Base-by-base conservation (phyloP, 2,113 vertebrate genomes). In the Scomber scombrus region DNA sequence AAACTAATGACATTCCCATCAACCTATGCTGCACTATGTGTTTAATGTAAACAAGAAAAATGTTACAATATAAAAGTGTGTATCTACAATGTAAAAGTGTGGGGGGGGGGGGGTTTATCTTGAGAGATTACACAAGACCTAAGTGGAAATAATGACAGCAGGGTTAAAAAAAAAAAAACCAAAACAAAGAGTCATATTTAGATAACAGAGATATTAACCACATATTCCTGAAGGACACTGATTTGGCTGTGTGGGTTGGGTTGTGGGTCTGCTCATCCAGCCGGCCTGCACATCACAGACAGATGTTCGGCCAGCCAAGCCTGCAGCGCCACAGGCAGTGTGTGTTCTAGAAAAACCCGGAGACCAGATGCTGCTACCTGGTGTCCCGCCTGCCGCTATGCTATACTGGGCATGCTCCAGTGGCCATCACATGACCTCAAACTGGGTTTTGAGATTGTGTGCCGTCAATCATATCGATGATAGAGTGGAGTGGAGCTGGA, bases 281-380 rank as follows among this genome's bases (percentile, higher is more conserved):
- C 89, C 85, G 80, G 88, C 85, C 87, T 75, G 80, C 86, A 79
- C 85, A 88, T 85, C 82, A 43, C 85, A 85, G 87, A 93, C 94
- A 95, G 93, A 95, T 95, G 94, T 94, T 94, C 57, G 83, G 84
- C 90, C 88, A 91, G 90, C 79, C 86, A 81, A 89, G 92, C 91
- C 90, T 89, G 88, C 86, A 86, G 85, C 67, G 90, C 94, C 93
- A 93, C 91, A 88, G 93, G 95, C 94, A 84, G 81, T 77, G 90
- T 86, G 86, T 90, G 93, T 86, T 93, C 93, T 87, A 91, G 93
- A 95, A 95, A 94, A 93, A 91, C 75, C 80, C 77, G 49, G 52
- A 65, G 88, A 93, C 84, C 95, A 95, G 95, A 94, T 95, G 94
- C 91, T 75, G 71, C 90, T 92, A 94, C 94, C 93, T 94, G 93